phyloP scores from a whole-genome alignment of 2,888 invertebrate genomes.

The Caenorhabditis angaria region DNA sequence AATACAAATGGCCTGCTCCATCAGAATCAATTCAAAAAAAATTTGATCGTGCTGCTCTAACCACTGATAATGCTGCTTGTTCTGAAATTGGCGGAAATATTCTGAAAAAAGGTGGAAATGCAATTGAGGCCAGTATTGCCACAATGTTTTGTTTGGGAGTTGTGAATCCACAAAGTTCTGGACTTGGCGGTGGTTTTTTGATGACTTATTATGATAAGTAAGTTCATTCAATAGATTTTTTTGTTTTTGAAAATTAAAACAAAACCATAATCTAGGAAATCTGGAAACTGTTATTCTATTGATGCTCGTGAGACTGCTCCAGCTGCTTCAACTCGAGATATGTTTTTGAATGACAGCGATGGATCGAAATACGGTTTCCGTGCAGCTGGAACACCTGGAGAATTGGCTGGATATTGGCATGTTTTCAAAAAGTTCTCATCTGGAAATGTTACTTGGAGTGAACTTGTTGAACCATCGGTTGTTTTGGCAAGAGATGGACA shows the following conservation, averaged over 20 bases:
- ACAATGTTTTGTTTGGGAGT: constrained; percentile 87
- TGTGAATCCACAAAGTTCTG: constrained; percentile 85
- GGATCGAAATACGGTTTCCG: constrained; percentile 62
- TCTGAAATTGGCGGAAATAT: constrained; percentile 74
- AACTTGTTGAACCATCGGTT: constrained; percentile 45
- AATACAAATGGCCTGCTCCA: constrained; percentile 62
- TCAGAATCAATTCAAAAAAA: constrained; percentile 58
- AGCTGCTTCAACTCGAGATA: constrained; percentile 76
- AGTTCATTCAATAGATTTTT: constrained; percentile 16
- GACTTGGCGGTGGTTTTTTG: constrained; percentile 88
- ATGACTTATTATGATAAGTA: constrained; percentile 81
- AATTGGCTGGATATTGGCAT: constrained; percentile 70
- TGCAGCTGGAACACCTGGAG: constrained; percentile 69
- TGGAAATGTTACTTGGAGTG: constrained; percentile 62
- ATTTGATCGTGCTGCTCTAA: constrained; percentile 65
- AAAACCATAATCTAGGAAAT: too few species aligned
- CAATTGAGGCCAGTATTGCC: constrained; percentile 87
- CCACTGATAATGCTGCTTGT: constrained; percentile 72
- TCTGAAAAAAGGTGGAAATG: constrained; percentile 78
- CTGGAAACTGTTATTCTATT: constrained; percentile 66
- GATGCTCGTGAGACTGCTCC: constrained; percentile 75
- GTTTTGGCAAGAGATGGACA: constrained; percentile 61
- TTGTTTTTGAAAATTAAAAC: too few species aligned
- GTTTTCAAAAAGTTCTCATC: constrained; percentile 67
- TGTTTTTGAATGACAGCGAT: constrained; percentile 69